Evolutionary conservation across 2,113 vertebrate species (phyloP), one percentile per base, ranked within the genome.

Genomic region (Spheniscus mendiculus): DNA sequence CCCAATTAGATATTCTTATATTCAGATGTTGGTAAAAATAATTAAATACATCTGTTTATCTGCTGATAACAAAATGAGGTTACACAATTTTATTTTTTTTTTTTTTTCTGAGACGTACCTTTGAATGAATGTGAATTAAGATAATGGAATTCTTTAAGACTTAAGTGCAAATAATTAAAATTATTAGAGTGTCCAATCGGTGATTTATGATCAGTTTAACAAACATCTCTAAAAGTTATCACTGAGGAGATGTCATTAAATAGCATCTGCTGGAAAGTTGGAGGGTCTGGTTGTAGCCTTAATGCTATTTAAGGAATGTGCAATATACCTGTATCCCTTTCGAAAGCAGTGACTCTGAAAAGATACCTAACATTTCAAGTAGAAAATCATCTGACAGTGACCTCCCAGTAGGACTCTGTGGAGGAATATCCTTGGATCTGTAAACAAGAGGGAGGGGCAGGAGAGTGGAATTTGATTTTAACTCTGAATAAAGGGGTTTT

Each of bases 271-370:
- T 32, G 15, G 26, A 58, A 95, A 79, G 27, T 1, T 45, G 15
- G 11, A 79, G 5, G 18, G 7, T 66, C 78, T 94, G 40, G 15
- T 27, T 93, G 25, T 42, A 81, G 36, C 47, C 27, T 55, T 79
- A 50, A 36, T 13, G 49, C 11, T 82, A 27, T 45, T 58, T 40
- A 69, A 59, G 15, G 16, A 71, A 74, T 0, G 2, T 6, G 4
- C 0, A 0, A 66, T 53, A 42, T 40, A 63, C 9, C 34, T 26
- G 11, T 63, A 58, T 3, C 9, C 8, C 17, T 27, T 71, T 14
- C 66, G 44, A 81, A 84, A 50, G 11, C 21, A 74, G 11, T 13
- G 18, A 66, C 17, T 85, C 20, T 89, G 22, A 52, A 66, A 91
- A 78, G 17, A 77, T 22, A 21, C 2, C 8, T 29, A 49, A 47